Evolutionary conservation across 1,140 invertebrate species (phyloP), one percentile per base, ranked within the genome.

Genomic region (Monochamus saltuarius): DNA sequence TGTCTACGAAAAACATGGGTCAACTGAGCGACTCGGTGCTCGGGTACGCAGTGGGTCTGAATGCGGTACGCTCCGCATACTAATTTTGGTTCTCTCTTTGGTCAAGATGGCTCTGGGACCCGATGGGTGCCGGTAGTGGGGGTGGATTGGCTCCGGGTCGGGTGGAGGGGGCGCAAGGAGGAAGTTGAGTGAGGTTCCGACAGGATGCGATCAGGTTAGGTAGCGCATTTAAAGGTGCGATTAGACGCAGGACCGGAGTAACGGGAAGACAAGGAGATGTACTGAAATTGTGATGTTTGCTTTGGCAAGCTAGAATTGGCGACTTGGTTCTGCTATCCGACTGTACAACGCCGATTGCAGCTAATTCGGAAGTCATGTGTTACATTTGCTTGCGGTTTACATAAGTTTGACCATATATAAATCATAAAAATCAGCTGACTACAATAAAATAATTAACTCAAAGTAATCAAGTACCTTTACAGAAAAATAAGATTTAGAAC

Each of bases 1-100:
- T 85, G 75, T 84, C 83, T 85, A 81, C 61, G 71, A 68, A 65
- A 14, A 59, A 47, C 11, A 40, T 29, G 22, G 22, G 22, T 29
- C 22, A 29, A 42, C 39, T 51, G 49, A 35, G 36, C 49, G 36
- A 35, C 49, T 35, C 36, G 16, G 11, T 47, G 17, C 13, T 22
- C 45, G 17, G 36, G 35, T 36, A 49, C 16, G 16, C 29, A 37
- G 29, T 10, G 13, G 36, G 13, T 9, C 8, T 29, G 13, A 54
- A 40, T 38, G 29, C 39, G 11, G 52, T 40, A 7, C 40, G 13
- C 37, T 19, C 10, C 13, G 22, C 13, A 29, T 16, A 47, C 11
- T 13, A 47, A 13, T 11, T 47, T 17, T 17, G 46, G 46, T 47
- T 16, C 22, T 11, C 46, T 47, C 11, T 11, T 40, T 40, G 40